Percentiles rank a stretch among this genome's conserved stretches.
Evolutionary conservation across 2,888 invertebrate species (phyloP).

Genomic region (Chymomyza fuscimana): DNA sequence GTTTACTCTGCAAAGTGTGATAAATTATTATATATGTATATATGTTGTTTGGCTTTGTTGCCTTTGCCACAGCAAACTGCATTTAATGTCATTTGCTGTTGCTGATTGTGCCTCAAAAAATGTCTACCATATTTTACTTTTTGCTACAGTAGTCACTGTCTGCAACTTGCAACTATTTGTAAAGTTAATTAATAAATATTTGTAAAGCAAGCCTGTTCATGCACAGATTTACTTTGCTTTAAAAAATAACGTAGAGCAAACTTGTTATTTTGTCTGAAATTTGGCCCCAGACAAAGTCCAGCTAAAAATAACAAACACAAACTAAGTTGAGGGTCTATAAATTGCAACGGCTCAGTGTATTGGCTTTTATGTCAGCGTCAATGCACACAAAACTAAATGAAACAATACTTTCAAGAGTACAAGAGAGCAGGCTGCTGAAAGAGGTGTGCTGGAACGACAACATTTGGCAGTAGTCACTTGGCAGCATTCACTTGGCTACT

Average conservation of each 20-base stretch:
- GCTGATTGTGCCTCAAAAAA: conserved; percentile 37
- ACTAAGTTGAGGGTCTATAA: too few relatives aligned
- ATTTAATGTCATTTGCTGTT: conserved; percentile 26
- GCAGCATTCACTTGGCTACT: neutral
- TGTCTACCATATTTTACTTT: conserved; percentile 41
- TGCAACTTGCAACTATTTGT: conserved; percentile 1
- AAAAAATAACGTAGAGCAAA: neutral
- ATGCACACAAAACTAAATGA: conserved; percentile 19
- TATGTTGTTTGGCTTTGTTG: neutral
- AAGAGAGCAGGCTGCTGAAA: neutral
- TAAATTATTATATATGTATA: conserved; percentile 32
- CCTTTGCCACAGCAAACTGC: neutral
- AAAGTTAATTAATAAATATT: conserved; percentile 33
- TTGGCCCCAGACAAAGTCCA: neutral
- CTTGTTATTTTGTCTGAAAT: neutral
- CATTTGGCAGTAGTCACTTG: conserved; percentile 1
- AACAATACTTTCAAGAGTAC: conserved; percentile 12
- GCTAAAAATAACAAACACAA: neutral
- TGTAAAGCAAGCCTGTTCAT: neutral
- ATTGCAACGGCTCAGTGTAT: neutral
- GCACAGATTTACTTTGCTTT: neutral
- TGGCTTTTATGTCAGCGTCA: conserved; percentile 6
- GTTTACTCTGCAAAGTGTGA: conserved; percentile 39
- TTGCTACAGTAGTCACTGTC: neutral
- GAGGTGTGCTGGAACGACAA: neutral